A percentile compares a stretch with the other conserved stretches of the same genome.
Conservation (phyloP, 2,113 vertebrate species). For the Arvicanthis niloticus region DNA sequence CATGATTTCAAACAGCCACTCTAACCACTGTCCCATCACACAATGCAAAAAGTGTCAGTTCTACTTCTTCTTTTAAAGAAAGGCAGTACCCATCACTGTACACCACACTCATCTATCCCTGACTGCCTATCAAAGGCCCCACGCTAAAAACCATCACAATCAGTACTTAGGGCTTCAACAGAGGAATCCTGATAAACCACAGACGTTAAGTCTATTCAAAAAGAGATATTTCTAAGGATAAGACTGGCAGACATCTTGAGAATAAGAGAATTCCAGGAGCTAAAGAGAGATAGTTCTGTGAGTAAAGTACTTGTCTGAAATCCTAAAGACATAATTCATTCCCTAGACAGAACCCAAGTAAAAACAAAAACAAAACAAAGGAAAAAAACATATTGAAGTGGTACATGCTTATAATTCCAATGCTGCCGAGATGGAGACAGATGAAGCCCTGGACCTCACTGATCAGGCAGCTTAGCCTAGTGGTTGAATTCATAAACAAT, state of each 20-base stretch:
- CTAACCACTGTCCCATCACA: not conserved
- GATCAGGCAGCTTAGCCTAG: not conserved
- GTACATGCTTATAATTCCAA: too few species aligned
- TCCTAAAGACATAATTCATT: not conserved
- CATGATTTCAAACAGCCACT: not conserved
- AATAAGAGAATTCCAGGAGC: not conserved
- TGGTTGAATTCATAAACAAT: too few species aligned
- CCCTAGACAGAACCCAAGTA: not conserved
- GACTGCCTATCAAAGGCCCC: not conserved
- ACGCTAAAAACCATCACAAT: too few species aligned
- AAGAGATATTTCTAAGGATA: not conserved
- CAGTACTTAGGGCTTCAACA: not conserved
- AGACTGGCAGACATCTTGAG: not conserved
- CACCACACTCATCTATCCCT: not conserved
- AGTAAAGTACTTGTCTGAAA: not conserved
- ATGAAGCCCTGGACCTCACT: not conserved
- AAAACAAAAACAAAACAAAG: not conserved
- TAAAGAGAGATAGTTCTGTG: not conserved
- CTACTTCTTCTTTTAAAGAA: not conserved
- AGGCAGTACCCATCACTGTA: too few species aligned
- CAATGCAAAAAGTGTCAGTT: not conserved
- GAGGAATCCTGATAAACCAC: not conserved
- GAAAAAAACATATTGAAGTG: not conserved
- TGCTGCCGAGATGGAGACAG: not conserved
- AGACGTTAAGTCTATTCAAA: not conserved